These are phyloP conservation scores for Baryphthengus martii DNA, from an alignment of 2,113 vertebrate genomes.

Conservation along the genomic window DNA sequence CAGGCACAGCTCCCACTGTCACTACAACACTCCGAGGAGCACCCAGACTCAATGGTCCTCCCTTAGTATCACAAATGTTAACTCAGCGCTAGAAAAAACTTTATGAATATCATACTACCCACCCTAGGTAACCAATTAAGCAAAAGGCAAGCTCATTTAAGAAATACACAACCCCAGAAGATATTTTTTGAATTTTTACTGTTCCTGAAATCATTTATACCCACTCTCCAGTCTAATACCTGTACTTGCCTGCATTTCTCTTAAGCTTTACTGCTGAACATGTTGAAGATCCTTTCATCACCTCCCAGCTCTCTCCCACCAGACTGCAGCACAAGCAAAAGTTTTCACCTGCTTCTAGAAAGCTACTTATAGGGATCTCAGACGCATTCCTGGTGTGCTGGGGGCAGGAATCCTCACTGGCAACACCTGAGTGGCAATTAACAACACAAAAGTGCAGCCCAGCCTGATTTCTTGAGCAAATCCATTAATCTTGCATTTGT, in stretches of 20 bases:
- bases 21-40: not conserved
- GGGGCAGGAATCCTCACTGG: not conserved
- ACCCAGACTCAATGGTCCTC: not conserved
- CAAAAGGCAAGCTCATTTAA: not conserved
- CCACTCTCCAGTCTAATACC: not conserved
- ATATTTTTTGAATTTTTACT: not conserved
- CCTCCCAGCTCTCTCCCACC: too few relatives aligned
- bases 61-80: not conserved
- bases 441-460: not conserved
- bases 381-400: too few relatives aligned
- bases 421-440: not conserved
- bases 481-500: not conserved
- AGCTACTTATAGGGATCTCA: not conserved
- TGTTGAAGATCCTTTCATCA: accelerated
- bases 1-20: too few relatives aligned
- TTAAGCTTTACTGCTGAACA: too few relatives aligned
- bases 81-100: not conserved
- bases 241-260: not conserved
- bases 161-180: too few relatives aligned
- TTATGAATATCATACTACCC: accelerated
- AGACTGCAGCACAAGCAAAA: not conserved
- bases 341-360: accelerated
- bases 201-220: accelerated
- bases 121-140: too few relatives aligned
- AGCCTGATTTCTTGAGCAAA: not conserved